These are phyloP conservation scores for Chionis minor DNA, from an alignment of 2,113 vertebrate species.

Conservation along the genomic window DNA sequence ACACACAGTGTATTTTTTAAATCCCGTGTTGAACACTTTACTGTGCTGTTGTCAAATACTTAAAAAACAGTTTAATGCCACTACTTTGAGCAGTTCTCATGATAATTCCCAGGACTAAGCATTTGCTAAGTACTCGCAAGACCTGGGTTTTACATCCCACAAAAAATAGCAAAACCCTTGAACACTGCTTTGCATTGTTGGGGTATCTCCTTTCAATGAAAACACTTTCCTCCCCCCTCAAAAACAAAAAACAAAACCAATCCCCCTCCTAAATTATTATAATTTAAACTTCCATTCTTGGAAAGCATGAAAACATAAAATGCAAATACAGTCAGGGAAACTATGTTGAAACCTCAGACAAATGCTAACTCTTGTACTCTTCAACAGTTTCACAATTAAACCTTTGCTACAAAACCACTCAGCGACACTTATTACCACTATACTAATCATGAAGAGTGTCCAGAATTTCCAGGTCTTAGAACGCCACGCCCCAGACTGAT, in stretches of 20 bases:
- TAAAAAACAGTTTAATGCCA: neutral
- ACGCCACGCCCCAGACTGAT: neutral
- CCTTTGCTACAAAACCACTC: neutral
- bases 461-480: neutral
- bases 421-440: neutral
- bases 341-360: neutral
- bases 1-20: neutral
- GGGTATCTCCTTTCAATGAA: neutral
- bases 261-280: neutral
- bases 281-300: neutral
- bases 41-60: neutral
- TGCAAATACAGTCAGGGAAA: neutral
- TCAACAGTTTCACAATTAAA: neutral
- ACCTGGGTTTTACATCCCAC: neutral
- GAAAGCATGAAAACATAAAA: neutral
- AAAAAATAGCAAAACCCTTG: fast-evolving
- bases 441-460: neutral
- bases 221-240: neutral
- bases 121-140: neutral
- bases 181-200: neutral
- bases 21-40: neutral
- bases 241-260: neutral
- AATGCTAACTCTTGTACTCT: neutral
- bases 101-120: neutral
- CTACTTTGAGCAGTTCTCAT: neutral